Percentiles rank a stretch among this genome's conserved stretches.
phyloP scores from a whole-genome alignment of 2,113 vertebrate genomes.

The Gasterosteus aculeatus region DNA sequence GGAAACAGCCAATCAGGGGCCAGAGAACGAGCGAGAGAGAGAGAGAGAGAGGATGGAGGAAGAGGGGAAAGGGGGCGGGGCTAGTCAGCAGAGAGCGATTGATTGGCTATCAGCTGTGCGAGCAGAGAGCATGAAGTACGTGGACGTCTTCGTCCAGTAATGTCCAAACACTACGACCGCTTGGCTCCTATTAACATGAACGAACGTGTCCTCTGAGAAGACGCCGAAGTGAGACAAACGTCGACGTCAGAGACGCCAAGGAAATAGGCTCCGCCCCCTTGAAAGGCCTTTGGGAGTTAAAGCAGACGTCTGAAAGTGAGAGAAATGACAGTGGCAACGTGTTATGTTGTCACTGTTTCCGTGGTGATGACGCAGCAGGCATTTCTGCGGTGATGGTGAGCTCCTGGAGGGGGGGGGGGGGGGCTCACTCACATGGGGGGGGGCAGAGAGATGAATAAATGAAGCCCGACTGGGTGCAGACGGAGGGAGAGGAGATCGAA shows the following conservation, averaged over 20 bases:
- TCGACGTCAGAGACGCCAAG: no score
- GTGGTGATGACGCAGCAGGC: no score
- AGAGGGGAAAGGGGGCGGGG: constrained; percentile 11
- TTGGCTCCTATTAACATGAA: no score
- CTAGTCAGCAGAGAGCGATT: background rate
- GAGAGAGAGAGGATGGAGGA: background rate
- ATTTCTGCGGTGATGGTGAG: no score
- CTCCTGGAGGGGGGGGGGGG: background rate
- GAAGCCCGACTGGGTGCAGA: constrained; percentile 38
- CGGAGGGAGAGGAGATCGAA: constrained; percentile 54
- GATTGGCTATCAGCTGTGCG: constrained; percentile 38
- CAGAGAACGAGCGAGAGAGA: background rate
- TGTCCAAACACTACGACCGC: background rate
- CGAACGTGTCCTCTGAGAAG: no score
- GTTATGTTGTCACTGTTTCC: no score
- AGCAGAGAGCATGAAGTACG: constrained; percentile 25
- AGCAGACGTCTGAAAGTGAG: no score
- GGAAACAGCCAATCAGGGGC: constrained; percentile 60
- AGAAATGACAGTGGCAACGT: no score
- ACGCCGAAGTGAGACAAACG: no score
- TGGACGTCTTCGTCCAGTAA: background rate
- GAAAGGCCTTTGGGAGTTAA: no score
- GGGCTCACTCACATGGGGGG: background rate
- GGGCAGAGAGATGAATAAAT: constrained; percentile 52
- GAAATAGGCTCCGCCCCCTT: no score